Base-by-base conservation (phyloP, 2,888 invertebrate genomes). In the Dynastes grantii region DNA sequence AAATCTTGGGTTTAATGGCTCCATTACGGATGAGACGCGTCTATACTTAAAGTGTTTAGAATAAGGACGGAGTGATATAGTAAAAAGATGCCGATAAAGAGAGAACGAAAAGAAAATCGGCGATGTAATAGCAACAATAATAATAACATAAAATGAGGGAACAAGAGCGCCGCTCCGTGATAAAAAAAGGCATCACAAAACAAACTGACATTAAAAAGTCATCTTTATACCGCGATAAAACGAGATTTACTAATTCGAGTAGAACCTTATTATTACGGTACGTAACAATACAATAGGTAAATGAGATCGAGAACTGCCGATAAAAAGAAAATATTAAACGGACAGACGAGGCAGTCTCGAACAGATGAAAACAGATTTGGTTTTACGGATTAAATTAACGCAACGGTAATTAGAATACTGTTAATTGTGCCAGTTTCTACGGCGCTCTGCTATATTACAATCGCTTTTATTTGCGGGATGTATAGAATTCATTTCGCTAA, bases 1-100 rank as follows among this genome's bases (percentile, higher is more conserved):
- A 75, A 75, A 75, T 75, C 73, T 61, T 29, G 37, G 45, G 27
- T 61, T 75, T 75, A 75, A 75, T 49, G 73, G 45, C 45, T 61
- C 61, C 73, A 58, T 75, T 75, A 61, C 55, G 61, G 45, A 11
- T 29, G 73, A 73, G 49, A 49, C 45, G 49, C 45, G 49, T 32
- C 63, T 51, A 29, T 51, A 16, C 22, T 45, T 63, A 63, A 68
- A 68, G 9, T 27, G 45, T 68, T 58, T 68, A 68, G 68, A 29
- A 27, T 68, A 27, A 68, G 51, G 27, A 63, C 63, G 8, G 63
- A 32, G 32, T 8, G 32, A 29, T 32, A 32, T 32, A 32, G 32
- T 63, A 63, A 63, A 55, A 29, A n/a, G 32, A 63, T 11, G 63
- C 27, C 29, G 32, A 63, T 29, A 63, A 32, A 32, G 27, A 63